Conservation (phyloP, 2,113 vertebrate species). For the Paradoxurus hermaphroditus region DNA sequence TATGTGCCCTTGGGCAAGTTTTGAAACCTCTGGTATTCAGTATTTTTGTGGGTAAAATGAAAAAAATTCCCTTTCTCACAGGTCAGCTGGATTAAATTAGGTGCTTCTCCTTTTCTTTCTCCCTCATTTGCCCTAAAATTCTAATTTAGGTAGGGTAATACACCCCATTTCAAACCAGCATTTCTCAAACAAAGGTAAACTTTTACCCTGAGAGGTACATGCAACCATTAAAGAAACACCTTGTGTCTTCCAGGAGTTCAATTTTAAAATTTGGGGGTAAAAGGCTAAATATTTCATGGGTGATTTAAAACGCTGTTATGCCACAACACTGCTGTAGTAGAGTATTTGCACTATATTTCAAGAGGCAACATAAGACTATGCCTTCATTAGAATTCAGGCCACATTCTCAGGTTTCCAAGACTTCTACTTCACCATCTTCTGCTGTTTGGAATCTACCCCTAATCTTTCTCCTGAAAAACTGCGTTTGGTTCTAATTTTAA, state of each 20-base stretch:
- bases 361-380: neutral
- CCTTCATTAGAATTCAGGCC: neutral
- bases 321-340: neutral
- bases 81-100: neutral
- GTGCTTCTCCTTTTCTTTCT: neutral
- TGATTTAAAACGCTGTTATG: neutral
- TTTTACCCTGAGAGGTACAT: neutral
- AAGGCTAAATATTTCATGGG: neutral
- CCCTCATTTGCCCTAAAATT: neutral
- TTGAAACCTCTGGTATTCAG: neutral
- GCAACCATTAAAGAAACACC: neutral
- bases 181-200: neutral
- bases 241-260: neutral
- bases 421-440: constrained; percentile 5
- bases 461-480: neutral
- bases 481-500: constrained; percentile 31
- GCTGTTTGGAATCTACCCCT: neutral
- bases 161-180: neutral
- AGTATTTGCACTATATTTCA: neutral
- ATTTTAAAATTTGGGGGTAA: neutral
- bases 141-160: neutral
- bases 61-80: constrained; percentile 17
- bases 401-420: neutral
- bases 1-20: neutral
- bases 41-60: neutral